Evolutionary conservation across 2,888 invertebrate genomes (phyloP), one percentile per base, ranked within the genome.

Genomic region (Watsonalla binaria): DNA sequence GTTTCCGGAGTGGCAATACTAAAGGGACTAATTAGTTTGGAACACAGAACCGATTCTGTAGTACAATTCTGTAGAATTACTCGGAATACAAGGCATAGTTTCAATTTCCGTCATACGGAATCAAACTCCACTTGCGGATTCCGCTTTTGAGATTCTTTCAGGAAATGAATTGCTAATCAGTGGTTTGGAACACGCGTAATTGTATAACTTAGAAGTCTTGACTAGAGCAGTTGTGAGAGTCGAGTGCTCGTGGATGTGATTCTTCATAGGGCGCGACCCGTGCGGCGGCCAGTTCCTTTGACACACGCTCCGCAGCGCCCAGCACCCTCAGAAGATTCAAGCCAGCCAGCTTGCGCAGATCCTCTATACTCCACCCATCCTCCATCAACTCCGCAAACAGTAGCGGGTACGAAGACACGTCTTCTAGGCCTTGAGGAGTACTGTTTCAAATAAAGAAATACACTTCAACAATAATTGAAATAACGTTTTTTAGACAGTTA

Each of bases 341-440:
- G 0, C 96, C 96, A 0, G 96, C 96, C 62, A 96, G 81, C 76
- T 96, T 95, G 55, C 94, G 94, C 57, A 96, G 86, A 70, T 96
- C 96, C 51, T 95, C 95, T 65, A 94, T 93, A 51, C 93, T 93
- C 96, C 96, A 96, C n/a, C 95, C 95, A 34, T 94, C 94, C 51
- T 93, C 94, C 74, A 95, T 93, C 35, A 96, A 86, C 77, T 95
- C 95, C 6, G 95, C 95, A 77, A 96, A 95, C 35, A 96, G 89
- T 8, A 94, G 92, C 1, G 96, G 96, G 80, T 96, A 96, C 6
- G 94, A 93, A 24, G 95, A 95, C 5, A 95, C 95, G 76, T 96
- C 95, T 83, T 96, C 95, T 53, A 96, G 86, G 34, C 96, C 96
- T 82, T 94, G 93, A 9, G 96, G 96, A 49, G 95, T 95, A 79